Conservation (phyloP, 2,888 invertebrate genomes). For the Slavum lentiscoides region DNA sequence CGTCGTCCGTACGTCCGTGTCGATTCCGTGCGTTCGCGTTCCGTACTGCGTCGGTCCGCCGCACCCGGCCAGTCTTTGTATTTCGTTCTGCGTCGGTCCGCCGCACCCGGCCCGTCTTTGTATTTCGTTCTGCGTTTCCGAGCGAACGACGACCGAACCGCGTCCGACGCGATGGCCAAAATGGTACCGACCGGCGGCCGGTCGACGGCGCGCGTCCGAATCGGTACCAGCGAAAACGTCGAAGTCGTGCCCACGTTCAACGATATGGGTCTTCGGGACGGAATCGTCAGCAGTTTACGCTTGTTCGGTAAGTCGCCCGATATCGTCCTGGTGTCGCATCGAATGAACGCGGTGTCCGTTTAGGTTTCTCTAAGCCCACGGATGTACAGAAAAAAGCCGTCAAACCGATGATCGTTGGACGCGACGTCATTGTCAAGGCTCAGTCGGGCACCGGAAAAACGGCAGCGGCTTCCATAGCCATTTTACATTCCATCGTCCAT, state of each 20-base stretch:
- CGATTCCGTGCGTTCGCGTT: too few species aligned
- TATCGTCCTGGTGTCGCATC: too few species aligned
- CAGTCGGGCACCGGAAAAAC: conserved; percentile 99
- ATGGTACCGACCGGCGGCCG: conserved; percentile 62
- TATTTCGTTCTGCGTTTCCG: too few species aligned
- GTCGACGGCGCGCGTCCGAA: conserved; percentile 91
- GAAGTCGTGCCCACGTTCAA: conserved; percentile 97
- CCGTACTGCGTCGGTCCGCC: too few species aligned
- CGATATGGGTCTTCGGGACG: conserved; percentile 90
- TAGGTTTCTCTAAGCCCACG: conserved; percentile 97
- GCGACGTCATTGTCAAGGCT: conserved; percentile 98
- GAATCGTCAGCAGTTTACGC: conserved; percentile 93
- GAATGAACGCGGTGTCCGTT: conserved; percentile 55
- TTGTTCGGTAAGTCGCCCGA: conserved; percentile 78
- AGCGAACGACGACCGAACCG: too few species aligned
- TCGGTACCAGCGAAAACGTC: conserved; percentile 99
- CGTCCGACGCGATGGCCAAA: too few species aligned
- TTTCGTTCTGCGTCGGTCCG: too few species aligned
- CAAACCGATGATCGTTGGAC: conserved; percentile 91
- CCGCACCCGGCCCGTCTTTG: too few species aligned
- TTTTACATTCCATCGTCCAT: conserved; percentile 89
- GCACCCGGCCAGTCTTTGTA: too few species aligned
- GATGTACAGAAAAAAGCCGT: conserved; percentile 98
- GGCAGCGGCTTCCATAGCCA: conserved; percentile 95
- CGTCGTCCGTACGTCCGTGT: too few species aligned